Conservation (phyloP, 2,888 invertebrate genomes). For the Brachynemurus nebulosus region DNA sequence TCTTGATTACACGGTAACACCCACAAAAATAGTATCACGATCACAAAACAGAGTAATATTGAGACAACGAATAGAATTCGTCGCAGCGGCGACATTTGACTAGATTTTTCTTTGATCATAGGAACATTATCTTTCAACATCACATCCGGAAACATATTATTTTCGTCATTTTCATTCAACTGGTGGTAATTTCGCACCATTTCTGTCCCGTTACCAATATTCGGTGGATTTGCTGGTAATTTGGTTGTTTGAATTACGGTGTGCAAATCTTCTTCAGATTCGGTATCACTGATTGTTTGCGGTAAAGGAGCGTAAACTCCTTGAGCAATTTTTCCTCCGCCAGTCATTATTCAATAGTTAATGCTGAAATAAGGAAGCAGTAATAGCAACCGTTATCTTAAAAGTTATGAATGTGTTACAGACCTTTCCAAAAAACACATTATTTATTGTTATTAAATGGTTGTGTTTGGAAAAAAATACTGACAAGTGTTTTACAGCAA, state of each 20-base stretch:
- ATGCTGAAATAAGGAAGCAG: no score
- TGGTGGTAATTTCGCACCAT: slow-evolving; percentile 12
- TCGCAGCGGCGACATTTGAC: slow-evolving; percentile 48
- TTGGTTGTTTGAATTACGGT: slow-evolving; percentile 21
- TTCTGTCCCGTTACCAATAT: slow-evolving; percentile 11
- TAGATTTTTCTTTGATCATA: slow-evolving; percentile 21
- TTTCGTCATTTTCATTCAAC: slow-evolving; percentile 14
- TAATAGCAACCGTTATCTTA: no score
- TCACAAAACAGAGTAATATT: slow-evolving; percentile 53
- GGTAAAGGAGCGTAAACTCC: slow-evolving; percentile 61
- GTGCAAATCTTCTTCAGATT: slow-evolving; percentile 56
- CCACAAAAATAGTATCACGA: slow-evolving; percentile 61
- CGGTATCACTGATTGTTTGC: slow-evolving; percentile 63
- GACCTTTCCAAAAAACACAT: no score
- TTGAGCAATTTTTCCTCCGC: slow-evolving; percentile 26
- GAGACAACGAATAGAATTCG: slow-evolving; percentile 56
- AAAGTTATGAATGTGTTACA: no score
- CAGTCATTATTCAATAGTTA: slow-evolving; percentile 4
- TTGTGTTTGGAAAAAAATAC: no score
- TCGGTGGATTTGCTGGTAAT: not conserved
- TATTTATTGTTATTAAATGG: no score
- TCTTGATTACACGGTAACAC: slow-evolving; percentile 59
- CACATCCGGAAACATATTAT: slow-evolving; percentile 12
- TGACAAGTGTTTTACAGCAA: no score
- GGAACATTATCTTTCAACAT: slow-evolving; percentile 12